These are phyloP conservation scores for Holcopasites calliopsidis DNA, from an alignment of 1,140 invertebrate species.

Conservation along the genomic window DNA sequence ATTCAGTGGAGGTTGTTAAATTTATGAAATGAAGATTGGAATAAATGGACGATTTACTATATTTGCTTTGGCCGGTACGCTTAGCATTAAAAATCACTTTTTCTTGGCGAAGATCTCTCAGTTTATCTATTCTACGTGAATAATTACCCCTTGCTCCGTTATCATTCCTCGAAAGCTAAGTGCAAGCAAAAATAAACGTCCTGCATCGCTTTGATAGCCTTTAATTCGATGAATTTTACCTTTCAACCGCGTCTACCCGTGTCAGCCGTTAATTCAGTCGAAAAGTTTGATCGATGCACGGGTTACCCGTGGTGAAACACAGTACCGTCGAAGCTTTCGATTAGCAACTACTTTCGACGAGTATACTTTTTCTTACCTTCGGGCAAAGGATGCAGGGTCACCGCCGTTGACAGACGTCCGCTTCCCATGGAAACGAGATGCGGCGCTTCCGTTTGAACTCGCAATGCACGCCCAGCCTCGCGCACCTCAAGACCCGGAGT, in stretches of 20 bases:
- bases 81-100: too few species aligned
- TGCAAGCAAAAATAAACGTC: too few species aligned
- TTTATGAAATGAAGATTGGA: too few species aligned
- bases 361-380: conserved; percentile 82
- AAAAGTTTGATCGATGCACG: not conserved
- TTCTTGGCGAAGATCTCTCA: too few species aligned
- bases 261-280: not conserved
- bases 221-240: too few species aligned
- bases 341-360: not conserved
- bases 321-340: not conserved
- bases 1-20: not conserved
- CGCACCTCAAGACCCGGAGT: conserved; percentile 74
- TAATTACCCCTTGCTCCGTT: too few species aligned
- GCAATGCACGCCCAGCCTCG: conserved; percentile 82
- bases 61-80: too few species aligned
- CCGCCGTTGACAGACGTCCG: conserved; percentile 92
- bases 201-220: too few species aligned
- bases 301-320: not conserved
- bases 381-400: conserved; percentile 91
- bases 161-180: too few species aligned
- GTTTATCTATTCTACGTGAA: too few species aligned
- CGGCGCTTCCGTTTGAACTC: conserved; percentile 91
- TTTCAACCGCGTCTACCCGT: not conserved
- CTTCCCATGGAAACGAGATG: conserved; percentile 94
- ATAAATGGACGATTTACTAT: too few species aligned